A percentile compares a stretch with the other conserved stretches of the same genome.
phyloP scores from a whole-genome alignment of 2,888 invertebrate genomes.

The Emmelina monodactyla region DNA sequence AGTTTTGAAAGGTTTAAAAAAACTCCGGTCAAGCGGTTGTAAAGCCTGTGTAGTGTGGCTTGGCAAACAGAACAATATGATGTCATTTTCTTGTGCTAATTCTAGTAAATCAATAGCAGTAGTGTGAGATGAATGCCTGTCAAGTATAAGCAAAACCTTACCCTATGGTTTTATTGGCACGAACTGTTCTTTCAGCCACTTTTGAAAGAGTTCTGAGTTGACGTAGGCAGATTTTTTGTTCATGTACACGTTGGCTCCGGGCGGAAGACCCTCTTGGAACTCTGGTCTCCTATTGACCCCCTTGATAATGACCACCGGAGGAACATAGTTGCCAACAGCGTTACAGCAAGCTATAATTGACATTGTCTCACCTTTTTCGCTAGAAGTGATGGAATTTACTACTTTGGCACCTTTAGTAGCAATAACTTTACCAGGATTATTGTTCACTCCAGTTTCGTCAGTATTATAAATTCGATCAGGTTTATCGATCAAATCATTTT shows the following conservation, averaged over 20 bases:
- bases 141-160: slow-evolving; percentile 2
- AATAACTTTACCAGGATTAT: slow-evolving; percentile 24
- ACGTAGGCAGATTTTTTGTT: slow-evolving; percentile 2
- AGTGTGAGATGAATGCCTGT: slow-evolving; percentile 3
- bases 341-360: slow-evolving; percentile 5
- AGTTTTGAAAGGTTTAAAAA: slow-evolving; percentile 9
- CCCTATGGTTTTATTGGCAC: slow-evolving; percentile 1
- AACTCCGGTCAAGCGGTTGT: slow-evolving; percentile 12
- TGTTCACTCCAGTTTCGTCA: slow-evolving; percentile 27
- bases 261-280: slow-evolving; percentile 12
- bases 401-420: slow-evolving; percentile 22
- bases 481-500: slow-evolving; percentile 16
- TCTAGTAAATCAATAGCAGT: slow-evolving; percentile 1
- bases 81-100: not conserved
- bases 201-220: not conserved
- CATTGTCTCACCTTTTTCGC: slow-evolving; percentile 8
- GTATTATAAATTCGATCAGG: slow-evolving; percentile 23
- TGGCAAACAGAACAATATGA: slow-evolving; percentile 15
- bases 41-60: slow-evolving; percentile 13
- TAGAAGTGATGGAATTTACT: slow-evolving; percentile 6
- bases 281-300: slow-evolving; percentile 13
- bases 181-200: slow-evolving; percentile 4
- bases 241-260: slow-evolving; percentile 1
- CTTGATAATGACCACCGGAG: slow-evolving; percentile 4
- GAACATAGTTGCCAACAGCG: slow-evolving; percentile 3